A percentile compares a stretch with the other conserved stretches of the same genome.
These are phyloP conservation scores for Drosophila nr. perissopoda DNA, from an alignment of 2,888 invertebrate genomes.

Conservation along the genomic window DNA sequence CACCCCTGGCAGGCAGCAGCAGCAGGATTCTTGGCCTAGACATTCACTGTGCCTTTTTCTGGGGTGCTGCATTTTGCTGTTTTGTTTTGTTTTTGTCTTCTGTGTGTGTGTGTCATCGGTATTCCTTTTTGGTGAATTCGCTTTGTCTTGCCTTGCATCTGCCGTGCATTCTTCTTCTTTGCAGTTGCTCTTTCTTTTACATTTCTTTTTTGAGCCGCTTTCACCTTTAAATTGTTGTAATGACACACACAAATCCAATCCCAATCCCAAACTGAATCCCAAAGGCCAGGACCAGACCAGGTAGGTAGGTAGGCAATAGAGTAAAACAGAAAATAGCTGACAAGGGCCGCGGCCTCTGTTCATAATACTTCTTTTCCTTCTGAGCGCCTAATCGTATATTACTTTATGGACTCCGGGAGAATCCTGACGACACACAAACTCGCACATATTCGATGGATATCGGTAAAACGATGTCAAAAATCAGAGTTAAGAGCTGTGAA, in stretches of 20 bases:
- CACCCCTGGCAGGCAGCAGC: conserved; percentile 36
- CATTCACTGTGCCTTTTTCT: conserved; percentile 28
- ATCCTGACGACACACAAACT: conserved; percentile 8
- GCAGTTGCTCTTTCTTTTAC: conserved; percentile 31
- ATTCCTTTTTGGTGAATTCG: conserved; percentile 18
- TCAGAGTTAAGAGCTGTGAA: conserved; percentile 20
- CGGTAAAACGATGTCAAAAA: conserved; percentile 21
- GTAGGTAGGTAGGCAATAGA: conserved; percentile 40
- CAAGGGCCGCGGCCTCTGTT: not conserved
- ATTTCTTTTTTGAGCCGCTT: conserved; percentile 46
- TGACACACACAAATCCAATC: conserved; percentile 49
- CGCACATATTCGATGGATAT: not conserved
- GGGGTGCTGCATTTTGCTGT: conserved; percentile 44
- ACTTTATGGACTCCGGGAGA: conserved; percentile 56
- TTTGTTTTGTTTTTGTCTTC: conserved; percentile 13
- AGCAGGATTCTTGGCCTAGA: conserved; percentile 33
- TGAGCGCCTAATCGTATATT: conserved; percentile 71
- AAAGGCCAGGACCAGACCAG: conserved; percentile 21
- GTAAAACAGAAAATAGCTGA: not conserved
- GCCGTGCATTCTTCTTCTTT: conserved; percentile 20
- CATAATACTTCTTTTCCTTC: conserved; percentile 21
- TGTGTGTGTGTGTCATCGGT: conserved; percentile 4
- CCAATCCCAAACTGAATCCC: not conserved
- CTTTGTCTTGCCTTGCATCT: conserved; percentile 30
- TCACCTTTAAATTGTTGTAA: conserved; percentile 56